Evolutionary conservation across 2,113 vertebrate species (phyloP), one percentile per base, ranked within the genome.

Genomic region (Sinocyclocheilus grahami): DNA sequence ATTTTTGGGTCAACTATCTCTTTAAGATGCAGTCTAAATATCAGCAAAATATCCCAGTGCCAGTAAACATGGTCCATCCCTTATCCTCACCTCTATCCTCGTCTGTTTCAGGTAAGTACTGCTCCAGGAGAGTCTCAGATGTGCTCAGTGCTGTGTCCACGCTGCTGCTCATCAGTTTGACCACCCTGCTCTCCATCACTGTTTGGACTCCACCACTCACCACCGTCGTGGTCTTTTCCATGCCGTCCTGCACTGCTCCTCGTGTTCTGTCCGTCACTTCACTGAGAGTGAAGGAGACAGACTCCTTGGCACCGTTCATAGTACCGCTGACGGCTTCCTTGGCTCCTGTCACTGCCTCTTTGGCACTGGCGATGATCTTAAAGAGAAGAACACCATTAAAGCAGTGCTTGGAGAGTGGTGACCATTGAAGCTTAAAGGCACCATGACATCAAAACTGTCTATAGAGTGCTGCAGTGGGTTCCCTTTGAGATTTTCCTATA

Each of bases 61-160:
- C 7, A 74, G 33, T 42, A 74, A 74, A 74, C 37, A n/a, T 4
- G 71, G 63, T 33, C 62, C 62, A 27, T 63, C 27, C 48, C 12
- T 51, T 33, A 42, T 74, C 63, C 92, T 96, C 93, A 99, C 98
- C 96, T 85, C 96, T 87, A 42, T 97, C 96, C 24, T 95, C 95
- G 89, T 97, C 94, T 0, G 96, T 95, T 90, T 95, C 92, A 37
- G 97, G 97, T 12, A 99, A 94, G 74, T 97, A 98, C 63, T 95
- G 96, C 83, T 99, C 97, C 89, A 99, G 94, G 87, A 99, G 92
- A 3, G 89, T 93, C 92, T 99, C 97, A 0, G 97, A 98, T 14
- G 90, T 96, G 65, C 92, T 95, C 71, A 99, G 95, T 0, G 96
- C 97, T 8, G 92, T 95, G 86, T 97, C 95, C 85, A 98, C 90